Conservation (phyloP, 2,113 vertebrate species). For the Dipodomys stephensi region DNA sequence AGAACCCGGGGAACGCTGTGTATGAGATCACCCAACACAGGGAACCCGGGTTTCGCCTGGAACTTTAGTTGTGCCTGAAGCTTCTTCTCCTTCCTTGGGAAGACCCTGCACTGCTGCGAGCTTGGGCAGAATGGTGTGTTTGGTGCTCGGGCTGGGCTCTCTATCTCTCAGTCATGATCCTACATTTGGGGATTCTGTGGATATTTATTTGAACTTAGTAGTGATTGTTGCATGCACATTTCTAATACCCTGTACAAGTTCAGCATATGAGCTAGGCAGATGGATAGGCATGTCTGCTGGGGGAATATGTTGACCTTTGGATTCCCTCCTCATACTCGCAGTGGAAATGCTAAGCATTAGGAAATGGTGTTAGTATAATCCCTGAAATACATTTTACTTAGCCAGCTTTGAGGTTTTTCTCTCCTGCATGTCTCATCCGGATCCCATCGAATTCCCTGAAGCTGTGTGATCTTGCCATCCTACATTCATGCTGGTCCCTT, state of each 20-base stretch:
- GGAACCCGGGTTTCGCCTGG: too few relatives aligned
- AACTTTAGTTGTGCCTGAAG: too few relatives aligned
- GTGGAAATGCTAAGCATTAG: background rate
- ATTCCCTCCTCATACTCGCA: background rate
- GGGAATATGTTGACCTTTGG: background rate
- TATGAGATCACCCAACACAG: too few relatives aligned
- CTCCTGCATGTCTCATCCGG: constrained; percentile 71
- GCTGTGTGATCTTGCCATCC: constrained; percentile 77
- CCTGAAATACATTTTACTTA: constrained; percentile 67
- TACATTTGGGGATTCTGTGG: background rate
- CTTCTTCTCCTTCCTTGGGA: too few relatives aligned
- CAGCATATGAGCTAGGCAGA: background rate
- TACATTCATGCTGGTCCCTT: constrained; percentile 73
- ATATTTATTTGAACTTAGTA: background rate
- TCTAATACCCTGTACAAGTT: background rate
- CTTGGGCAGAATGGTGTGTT: background rate
- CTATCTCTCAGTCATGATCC: background rate
- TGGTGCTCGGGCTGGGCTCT: background rate
- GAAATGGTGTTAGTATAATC: constrained; percentile 72
- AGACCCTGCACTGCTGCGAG: too few relatives aligned
- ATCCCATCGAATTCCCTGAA: constrained; percentile 78
- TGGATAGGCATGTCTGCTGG: background rate
- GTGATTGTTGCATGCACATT: background rate
- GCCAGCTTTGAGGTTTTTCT: constrained; percentile 73
- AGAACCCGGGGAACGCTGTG: background rate